These are phyloP conservation scores for Anastrepha obliqua DNA, from an alignment of 1,140 invertebrate genomes.

Conservation along the genomic window DNA sequence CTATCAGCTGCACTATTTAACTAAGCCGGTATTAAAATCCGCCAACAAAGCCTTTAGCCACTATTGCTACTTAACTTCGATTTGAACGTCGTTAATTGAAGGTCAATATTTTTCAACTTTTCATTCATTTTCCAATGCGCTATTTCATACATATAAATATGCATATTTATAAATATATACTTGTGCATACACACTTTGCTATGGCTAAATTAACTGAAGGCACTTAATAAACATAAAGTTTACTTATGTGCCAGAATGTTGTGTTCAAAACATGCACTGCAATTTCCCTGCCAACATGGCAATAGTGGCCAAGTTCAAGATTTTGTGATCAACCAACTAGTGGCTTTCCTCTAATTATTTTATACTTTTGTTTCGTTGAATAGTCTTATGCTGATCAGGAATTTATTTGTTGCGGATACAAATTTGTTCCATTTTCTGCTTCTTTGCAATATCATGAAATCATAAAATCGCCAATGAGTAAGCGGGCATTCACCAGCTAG, in stretches of 20 bases:
- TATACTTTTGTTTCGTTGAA: neutral
- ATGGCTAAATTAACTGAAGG: neutral
- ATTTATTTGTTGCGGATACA: neutral
- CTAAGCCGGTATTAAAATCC: constrained; percentile 35
- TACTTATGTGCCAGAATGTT: neutral
- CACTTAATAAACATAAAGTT: neutral
- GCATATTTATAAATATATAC: neutral
- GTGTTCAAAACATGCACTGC: neutral
- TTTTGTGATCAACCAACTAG: neutral
- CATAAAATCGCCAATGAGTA: neutral
- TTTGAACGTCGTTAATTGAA: constrained; percentile 38
- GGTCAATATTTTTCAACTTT: constrained; percentile 42
- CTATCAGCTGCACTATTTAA: constrained; percentile 28
- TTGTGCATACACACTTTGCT: neutral
- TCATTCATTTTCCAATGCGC: neutral
- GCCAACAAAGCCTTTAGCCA: constrained; percentile 1
- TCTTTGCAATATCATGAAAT: too few relatives aligned
- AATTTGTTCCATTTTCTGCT: too few relatives aligned
- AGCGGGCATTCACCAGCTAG: neutral
- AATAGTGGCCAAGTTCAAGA: neutral
- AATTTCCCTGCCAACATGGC: neutral
- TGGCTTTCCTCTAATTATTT: neutral
- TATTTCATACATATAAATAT: neutral
- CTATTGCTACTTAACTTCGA: neutral
- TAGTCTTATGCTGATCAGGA: neutral